These are phyloP conservation scores for human DNA, from an alignment of 2,113 vertebrate genomes.

Conservation along the genomic window GRCh38 chr16:8906001-8906500, in stretches of 20 bases:
- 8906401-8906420: conserved; percentile 47
- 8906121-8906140: rapidly evolving
- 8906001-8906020: rapidly evolving
- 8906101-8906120: neutral
- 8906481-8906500: conserved; percentile 98
- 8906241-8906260: neutral
- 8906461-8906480: conserved; percentile 99
- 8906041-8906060: neutral
- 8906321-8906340: neutral
- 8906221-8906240: too few species aligned
- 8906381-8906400: rapidly evolving
- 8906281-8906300: neutral
- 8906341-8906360: rapidly evolving
- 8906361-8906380: rapidly evolving
- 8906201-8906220: rapidly evolving
- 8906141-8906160: neutral
- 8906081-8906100: rapidly evolving
- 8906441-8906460: conserved; percentile 99
- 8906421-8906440: conserved; percentile 99
- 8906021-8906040: neutral
- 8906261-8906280: neutral
- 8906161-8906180: rapidly evolving
- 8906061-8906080: rapidly evolving
- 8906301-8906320: neutral
- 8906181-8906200: rapidly evolving